Base-by-base conservation (phyloP, 2,888 invertebrate genomes). In the Dioctria linearis region DNA sequence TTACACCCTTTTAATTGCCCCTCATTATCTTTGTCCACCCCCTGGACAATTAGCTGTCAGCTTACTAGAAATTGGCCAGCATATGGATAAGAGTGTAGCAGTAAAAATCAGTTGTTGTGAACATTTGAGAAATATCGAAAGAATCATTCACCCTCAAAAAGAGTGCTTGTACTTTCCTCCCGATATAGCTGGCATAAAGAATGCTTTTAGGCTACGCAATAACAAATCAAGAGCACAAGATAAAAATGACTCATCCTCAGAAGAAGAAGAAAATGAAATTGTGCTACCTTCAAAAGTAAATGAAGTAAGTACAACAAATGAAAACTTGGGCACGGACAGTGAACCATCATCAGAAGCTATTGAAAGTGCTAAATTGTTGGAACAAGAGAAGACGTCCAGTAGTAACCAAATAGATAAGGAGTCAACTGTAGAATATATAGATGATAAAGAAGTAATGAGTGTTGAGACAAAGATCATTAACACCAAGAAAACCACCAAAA, bases 101-200 rank as follows among this genome's bases (percentile, higher is more conserved):
- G 84, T 86, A 5, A 83, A 86, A 11, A 39, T 80, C 4, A 73
- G 49, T 6, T 86, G 86, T 73, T 73, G 75, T 0, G 63, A 82
- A 11, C 78, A 84, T 65, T 81, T 86, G 13, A 79, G 54, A 13
- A 83, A 81, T 49, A 71, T 86, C 4, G 87, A 87, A 80, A 86
- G 85, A 78, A 79, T 86, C 3, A 76, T 86, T 67, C 87, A 87
- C 83, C 86, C 86, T 0, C 85, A 86, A 83, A 87, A 86, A 76
- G 86, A 86, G 43, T 82, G 83, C 25, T 81, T 87, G 6, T 80
- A 85, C 46, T 87, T 86, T 69, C 84, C 86, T 4, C 81, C 84
- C 2, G 85, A 86, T 76, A 59, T 83, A 5, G 83, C 83, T 5
- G 84, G 85, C 46, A 84, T 86, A 5, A 84, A 84, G 25, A 85